Conservation (phyloP, 2,113 vertebrate species). For the Pseudorectes ferrugineus region DNA sequence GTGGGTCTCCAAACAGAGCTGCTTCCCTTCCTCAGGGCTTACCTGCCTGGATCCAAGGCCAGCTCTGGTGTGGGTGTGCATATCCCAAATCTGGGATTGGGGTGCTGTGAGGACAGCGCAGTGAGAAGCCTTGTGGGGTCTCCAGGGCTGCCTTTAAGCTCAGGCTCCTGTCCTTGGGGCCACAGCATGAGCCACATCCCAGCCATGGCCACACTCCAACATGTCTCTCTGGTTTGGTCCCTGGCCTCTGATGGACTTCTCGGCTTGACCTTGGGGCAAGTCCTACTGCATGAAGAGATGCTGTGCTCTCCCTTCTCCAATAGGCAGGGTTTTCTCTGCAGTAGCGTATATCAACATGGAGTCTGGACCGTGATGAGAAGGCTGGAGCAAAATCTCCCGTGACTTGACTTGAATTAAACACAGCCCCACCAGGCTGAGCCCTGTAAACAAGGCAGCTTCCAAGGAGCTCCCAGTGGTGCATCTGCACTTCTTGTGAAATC, state of each 20-base stretch:
- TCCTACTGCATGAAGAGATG: not conserved
- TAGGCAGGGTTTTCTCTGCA: not conserved
- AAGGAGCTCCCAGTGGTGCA: not conserved
- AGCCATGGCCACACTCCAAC: not conserved
- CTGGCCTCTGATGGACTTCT: not conserved
- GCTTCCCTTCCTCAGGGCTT: not conserved
- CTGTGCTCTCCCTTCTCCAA: not conserved
- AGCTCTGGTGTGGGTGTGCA: not conserved
- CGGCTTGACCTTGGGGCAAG: not conserved
- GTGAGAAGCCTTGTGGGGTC: not conserved
- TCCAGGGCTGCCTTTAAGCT: not conserved
- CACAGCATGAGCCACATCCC: accelerated
- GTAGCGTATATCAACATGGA: not conserved
- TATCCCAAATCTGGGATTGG: not conserved
- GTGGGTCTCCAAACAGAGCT: not conserved
- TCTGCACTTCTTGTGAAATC: not conserved
- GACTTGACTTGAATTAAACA: not conserved
- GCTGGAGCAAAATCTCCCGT: not conserved
- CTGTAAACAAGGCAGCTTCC: not conserved
- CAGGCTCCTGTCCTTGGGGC: not conserved
- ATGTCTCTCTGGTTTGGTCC: not conserved
- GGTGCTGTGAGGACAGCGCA: not conserved
- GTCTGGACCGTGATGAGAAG: not conserved
- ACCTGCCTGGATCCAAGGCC: not conserved
- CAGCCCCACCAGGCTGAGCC: not conserved